Conservation (phyloP, 2,113 vertebrate species). For the Platichthys stellatus region DNA sequence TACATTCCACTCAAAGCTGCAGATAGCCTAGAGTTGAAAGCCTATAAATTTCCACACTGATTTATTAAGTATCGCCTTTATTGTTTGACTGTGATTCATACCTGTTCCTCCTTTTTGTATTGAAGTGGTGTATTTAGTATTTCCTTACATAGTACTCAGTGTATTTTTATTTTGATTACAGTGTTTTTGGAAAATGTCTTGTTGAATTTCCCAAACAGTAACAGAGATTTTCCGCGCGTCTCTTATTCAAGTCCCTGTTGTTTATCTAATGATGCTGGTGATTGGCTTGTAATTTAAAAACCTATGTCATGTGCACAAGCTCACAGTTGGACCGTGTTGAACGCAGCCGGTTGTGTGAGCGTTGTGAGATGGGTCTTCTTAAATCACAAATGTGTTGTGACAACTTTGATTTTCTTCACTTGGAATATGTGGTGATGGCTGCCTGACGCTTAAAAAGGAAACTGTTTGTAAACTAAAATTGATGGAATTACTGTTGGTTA, state of each 20-base stretch:
- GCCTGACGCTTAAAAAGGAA: neutral
- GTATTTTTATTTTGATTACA: neutral
- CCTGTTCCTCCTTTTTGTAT: conserved; percentile 2
- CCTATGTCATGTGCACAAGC: neutral
- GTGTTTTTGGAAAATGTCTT: neutral
- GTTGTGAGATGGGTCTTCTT: neutral
- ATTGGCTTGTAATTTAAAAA: neutral
- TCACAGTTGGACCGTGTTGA: neutral
- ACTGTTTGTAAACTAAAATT: neutral
- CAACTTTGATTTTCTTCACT: neutral
- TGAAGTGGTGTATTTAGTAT: neutral
- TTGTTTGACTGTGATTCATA: neutral
- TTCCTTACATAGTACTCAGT: conserved; percentile 9
- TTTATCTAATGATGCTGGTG: neutral
- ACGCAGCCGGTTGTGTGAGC: neutral
- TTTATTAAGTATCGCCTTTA: conserved; percentile 1
- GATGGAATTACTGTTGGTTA: neutral
- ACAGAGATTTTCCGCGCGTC: neutral
- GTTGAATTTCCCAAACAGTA: neutral
- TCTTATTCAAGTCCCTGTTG: conserved; percentile 2
- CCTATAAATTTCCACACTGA: conserved; percentile 1
- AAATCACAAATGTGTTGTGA: neutral
- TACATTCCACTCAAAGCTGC: neutral
- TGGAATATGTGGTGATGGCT: conserved; percentile 25
- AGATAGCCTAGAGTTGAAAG: neutral